Conservation (phyloP, 2,113 vertebrate species). For the Smithornis capensis region DNA sequence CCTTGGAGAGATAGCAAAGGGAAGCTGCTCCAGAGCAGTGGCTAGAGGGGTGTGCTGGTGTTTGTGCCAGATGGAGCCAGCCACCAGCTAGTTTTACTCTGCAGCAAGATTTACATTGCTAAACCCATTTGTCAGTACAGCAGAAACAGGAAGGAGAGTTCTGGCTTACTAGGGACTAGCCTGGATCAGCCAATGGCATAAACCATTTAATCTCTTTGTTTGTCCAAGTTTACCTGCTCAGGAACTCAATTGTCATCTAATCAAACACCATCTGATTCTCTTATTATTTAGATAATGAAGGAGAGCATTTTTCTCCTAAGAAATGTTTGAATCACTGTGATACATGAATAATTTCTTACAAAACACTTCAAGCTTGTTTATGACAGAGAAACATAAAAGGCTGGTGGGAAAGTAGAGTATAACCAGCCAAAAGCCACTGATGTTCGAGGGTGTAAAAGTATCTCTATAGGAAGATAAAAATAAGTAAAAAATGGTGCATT, state of each 20-base stretch:
- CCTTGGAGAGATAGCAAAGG: background rate
- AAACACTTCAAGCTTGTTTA: background rate
- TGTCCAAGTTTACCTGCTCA: background rate
- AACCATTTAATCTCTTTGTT: background rate
- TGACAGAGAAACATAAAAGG: background rate
- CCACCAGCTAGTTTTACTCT: background rate
- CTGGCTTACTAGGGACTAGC: background rate
- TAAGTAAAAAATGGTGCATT: background rate
- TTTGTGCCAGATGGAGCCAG: background rate
- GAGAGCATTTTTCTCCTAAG: background rate
- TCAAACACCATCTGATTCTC: background rate
- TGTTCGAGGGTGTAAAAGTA: background rate
- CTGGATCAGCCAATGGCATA: background rate
- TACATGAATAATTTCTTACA: background rate
- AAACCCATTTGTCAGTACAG: background rate
- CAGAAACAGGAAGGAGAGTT: background rate
- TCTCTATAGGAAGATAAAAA: background rate
- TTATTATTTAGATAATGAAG: background rate
- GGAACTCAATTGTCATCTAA: background rate
- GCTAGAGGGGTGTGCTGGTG: fast-evolving
- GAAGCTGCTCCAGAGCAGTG: background rate
- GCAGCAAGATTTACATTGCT: background rate
- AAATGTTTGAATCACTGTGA: background rate
- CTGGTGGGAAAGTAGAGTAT: background rate
- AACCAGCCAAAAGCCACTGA: background rate